Percentiles rank a stretch among this genome's conserved stretches.
Conservation (phyloP, 2,797 vertebrate species). For the Clarias laeviceps region DNA sequence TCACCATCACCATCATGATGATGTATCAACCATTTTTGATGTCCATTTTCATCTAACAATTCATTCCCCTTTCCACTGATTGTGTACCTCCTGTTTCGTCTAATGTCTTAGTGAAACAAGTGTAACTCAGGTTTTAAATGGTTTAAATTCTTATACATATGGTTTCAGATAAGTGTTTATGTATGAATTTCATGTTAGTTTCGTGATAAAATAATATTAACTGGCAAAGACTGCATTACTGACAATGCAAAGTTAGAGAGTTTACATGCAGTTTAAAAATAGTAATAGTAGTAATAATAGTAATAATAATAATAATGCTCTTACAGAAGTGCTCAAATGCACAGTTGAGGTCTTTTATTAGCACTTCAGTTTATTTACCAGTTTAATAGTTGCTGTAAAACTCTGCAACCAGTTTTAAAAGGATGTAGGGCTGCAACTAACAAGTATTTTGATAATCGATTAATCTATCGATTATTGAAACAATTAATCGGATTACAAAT, state of each 20-base stretch:
- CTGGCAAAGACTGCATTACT: too few relatives aligned
- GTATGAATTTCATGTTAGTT: background rate
- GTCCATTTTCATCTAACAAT: background rate
- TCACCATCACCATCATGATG: background rate
- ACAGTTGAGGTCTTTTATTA: slow-evolving; percentile 10
- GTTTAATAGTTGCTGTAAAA: background rate
- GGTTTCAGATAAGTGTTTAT: background rate
- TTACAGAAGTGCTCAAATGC: background rate
- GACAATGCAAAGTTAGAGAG: background rate
- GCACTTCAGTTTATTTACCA: background rate
- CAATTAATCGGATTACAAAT: too few relatives aligned
- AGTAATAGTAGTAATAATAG: background rate
- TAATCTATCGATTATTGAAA: too few relatives aligned
- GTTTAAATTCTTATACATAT: background rate
- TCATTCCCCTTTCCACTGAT: background rate
- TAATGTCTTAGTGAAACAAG: background rate
- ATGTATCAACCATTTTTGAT: background rate
- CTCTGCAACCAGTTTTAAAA: background rate
- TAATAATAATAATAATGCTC: background rate
- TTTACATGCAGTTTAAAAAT: background rate
- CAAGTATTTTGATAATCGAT: too few relatives aligned
- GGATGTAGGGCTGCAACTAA: background rate
- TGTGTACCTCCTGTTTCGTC: background rate
- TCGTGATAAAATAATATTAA: background rate
- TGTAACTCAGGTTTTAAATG: background rate